phyloP scores from a whole-genome alignment of 2,888 invertebrate species.

The Torymus auratus region DNA sequence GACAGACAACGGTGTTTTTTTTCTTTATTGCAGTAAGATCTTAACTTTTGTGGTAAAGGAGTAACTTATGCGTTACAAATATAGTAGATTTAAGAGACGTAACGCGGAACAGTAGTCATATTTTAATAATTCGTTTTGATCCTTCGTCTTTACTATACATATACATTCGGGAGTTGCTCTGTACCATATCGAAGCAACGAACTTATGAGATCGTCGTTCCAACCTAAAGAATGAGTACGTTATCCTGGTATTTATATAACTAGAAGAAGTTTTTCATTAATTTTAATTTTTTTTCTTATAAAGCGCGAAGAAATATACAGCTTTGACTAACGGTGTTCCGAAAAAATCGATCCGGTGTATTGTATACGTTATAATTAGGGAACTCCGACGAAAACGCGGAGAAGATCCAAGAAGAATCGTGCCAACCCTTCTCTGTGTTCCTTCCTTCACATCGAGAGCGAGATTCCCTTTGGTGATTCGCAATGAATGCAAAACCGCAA shows the following conservation, averaged over 20 bases:
- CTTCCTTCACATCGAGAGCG: conserved; percentile 34
- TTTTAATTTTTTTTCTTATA: conserved; percentile 54
- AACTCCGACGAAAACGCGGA: conserved; percentile 56
- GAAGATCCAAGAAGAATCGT: conserved; percentile 50
- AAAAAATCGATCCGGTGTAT: conserved; percentile 55
- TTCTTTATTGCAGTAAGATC: conserved; percentile 51
- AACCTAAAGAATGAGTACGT: conserved; percentile 46
- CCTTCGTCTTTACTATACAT: conserved; percentile 47
- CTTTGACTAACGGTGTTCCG: conserved; percentile 57
- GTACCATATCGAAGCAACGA: conserved; percentile 39
- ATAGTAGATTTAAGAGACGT: conserved; percentile 52
- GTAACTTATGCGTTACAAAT: conserved; percentile 55
- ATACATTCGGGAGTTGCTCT: conserved; percentile 27
- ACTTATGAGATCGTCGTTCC: conserved; percentile 44
- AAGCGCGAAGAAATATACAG: conserved; percentile 62
- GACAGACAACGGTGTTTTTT: conserved; percentile 28
- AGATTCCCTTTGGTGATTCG: conserved; percentile 32
- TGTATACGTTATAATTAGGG: conserved; percentile 51
- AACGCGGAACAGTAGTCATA: conserved; percentile 54
- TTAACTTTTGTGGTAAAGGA: conserved; percentile 44
- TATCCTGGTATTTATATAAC: conserved; percentile 48
- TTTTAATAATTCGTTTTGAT: conserved; percentile 58
- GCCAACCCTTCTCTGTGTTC: conserved; percentile 39
- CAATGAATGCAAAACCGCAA: conserved; percentile 36
- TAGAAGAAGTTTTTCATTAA: conserved; percentile 54